phyloP scores from a whole-genome alignment of 2,797 vertebrate genomes.

The Liasis olivaceus region DNA sequence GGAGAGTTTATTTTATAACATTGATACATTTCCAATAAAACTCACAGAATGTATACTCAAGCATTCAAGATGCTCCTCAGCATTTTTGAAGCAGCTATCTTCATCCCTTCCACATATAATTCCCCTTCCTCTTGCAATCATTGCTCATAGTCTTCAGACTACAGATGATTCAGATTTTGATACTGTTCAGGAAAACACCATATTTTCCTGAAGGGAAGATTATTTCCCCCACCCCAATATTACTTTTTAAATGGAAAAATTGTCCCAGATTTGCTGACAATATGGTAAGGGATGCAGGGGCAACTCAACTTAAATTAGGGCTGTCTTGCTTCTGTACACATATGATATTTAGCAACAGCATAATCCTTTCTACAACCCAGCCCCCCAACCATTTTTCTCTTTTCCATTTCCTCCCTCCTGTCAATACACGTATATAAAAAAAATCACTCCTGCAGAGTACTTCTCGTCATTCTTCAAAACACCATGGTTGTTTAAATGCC shows the following conservation, averaged over 20 bases:
- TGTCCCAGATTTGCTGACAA: background rate
- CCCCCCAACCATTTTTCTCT: conserved; percentile 7
- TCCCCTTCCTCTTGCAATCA: background rate
- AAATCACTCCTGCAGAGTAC: background rate
- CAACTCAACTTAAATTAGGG: background rate
- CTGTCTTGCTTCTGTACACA: background rate
- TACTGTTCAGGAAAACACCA: background rate
- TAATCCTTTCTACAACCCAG: background rate
- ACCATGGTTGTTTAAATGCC: conserved; percentile 37
- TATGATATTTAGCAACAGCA: background rate
- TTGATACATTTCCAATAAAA: background rate
- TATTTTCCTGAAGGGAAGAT: background rate
- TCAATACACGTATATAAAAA: rapidly evolving
- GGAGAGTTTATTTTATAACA: background rate
- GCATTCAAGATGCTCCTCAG: background rate
- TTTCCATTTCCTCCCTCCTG: background rate
- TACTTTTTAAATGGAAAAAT: background rate
- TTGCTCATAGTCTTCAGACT: background rate
- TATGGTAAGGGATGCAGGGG: background rate
- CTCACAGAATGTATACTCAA: background rate
- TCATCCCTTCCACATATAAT: background rate
- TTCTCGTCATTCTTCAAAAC: conserved; percentile 16
- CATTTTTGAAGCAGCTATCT: background rate
- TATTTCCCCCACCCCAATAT: background rate
- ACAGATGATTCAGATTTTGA: background rate